phyloP scores from a whole-genome alignment of 2,888 invertebrate genomes.

The Agrotis exclamationis region DNA sequence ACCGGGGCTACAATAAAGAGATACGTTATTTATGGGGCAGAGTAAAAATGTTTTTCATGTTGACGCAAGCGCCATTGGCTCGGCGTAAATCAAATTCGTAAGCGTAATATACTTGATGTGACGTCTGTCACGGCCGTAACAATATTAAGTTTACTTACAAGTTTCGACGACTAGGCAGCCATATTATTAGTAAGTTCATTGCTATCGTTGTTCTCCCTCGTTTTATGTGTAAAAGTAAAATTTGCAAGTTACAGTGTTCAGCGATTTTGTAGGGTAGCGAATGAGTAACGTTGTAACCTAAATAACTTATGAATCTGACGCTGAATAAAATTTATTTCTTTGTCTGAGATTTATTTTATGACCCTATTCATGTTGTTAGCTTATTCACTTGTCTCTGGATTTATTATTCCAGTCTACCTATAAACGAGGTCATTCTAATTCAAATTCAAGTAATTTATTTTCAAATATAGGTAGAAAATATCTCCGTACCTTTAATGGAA shows the following conservation, averaged over 20 bases:
- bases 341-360: constrained; percentile 41
- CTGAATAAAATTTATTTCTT: constrained; percentile 46
- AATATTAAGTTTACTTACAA: constrained; percentile 56
- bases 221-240: constrained; percentile 68
- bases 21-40: constrained; percentile 72
- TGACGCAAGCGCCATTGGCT: constrained; percentile 67
- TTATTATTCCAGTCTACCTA: constrained; percentile 23
- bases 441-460: constrained; percentile 3
- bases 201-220: constrained; percentile 45
- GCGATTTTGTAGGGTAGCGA: constrained; percentile 34
- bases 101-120: constrained; percentile 62
- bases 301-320: constrained; percentile 48
- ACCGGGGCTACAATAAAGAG: constrained; percentile 70
- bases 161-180: constrained; percentile 64
- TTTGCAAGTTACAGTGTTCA: constrained; percentile 55
- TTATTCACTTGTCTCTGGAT: constrained; percentile 41
- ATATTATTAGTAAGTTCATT: constrained; percentile 60
- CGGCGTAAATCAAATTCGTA: constrained; percentile 70
- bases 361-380: constrained; percentile 35
- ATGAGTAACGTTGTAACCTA: constrained; percentile 28
- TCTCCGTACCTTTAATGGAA: constrained; percentile 3
- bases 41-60: constrained; percentile 76
- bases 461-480: neutral
- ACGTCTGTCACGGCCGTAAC: constrained; percentile 58
- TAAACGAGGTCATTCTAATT: constrained; percentile 30